These are phyloP conservation scores for Cyanistes caeruleus DNA, from an alignment of 2,113 vertebrate genomes.

Conservation along the genomic window DNA sequence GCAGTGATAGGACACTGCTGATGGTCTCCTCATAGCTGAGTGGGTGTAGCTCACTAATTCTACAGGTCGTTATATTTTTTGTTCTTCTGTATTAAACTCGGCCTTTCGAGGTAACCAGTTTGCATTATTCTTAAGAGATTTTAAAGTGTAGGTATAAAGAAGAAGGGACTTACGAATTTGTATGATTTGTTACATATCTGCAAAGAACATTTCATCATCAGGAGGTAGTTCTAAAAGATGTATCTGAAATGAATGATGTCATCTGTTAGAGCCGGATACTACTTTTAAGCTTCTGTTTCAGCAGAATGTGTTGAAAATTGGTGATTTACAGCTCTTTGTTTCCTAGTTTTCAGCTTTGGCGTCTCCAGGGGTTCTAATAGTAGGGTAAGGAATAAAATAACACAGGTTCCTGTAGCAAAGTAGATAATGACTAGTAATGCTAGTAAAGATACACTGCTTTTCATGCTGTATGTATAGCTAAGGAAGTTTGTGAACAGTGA, in stretches of 20 bases:
- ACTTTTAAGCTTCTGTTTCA: neutral
- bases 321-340: neutral
- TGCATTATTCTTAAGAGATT: neutral
- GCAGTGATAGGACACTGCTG: accelerated
- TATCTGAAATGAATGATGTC: neutral
- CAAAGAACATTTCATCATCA: neutral
- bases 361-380: neutral
- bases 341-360: neutral
- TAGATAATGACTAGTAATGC: neutral
- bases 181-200: neutral
- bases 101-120: neutral
- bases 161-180: neutral
- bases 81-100: neutral
- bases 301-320: neutral
- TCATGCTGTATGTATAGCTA: neutral
- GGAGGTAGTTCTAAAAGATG: neutral
- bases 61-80: accelerated
- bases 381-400: neutral
- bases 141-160: neutral
- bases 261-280: neutral
- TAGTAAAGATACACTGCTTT: neutral
- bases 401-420: neutral
- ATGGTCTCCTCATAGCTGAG: neutral
- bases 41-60: neutral
- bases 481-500: neutral